Conservation (phyloP, 2,113 vertebrate genomes). For the Lagopus muta region DNA sequence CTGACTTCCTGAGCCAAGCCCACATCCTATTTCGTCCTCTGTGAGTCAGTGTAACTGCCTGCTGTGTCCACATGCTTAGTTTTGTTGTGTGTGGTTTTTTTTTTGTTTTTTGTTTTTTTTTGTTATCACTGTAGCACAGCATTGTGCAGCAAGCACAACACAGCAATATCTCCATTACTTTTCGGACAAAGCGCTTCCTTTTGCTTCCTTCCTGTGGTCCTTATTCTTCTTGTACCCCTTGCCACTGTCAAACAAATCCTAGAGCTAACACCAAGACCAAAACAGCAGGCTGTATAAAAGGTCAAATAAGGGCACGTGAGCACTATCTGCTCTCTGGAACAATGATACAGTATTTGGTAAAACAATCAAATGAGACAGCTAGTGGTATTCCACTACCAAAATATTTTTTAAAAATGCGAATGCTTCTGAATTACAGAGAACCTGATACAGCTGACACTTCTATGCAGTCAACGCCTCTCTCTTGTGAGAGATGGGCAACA, state of each 20-base stretch:
- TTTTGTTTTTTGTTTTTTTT: not conserved
- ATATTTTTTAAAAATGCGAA: fast-evolving
- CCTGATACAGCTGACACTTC: not conserved
- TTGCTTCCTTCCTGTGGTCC: not conserved
- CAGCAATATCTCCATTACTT: not conserved
- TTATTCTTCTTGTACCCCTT: not conserved
- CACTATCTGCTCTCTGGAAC: not conserved
- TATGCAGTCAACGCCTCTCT: not conserved
- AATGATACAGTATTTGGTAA: not conserved
- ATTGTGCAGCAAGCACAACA: not conserved
- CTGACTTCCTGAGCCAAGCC: not conserved
- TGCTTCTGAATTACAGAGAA: not conserved
- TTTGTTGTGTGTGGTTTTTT: no score
- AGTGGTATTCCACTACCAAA: not conserved
- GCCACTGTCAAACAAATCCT: not conserved
- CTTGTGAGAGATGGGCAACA: not conserved
- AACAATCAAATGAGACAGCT: not conserved
- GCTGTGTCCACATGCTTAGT: fast-evolving
- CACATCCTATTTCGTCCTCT: not conserved
- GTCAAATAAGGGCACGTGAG: not conserved
- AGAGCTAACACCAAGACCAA: not conserved
- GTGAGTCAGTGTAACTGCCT: not conserved
- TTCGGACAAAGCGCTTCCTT: not conserved
- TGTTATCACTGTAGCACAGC: not conserved
- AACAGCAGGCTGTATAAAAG: not conserved